Conservation (phyloP, 2,113 vertebrate species). For the Pomatorhinus ruficollis region DNA sequence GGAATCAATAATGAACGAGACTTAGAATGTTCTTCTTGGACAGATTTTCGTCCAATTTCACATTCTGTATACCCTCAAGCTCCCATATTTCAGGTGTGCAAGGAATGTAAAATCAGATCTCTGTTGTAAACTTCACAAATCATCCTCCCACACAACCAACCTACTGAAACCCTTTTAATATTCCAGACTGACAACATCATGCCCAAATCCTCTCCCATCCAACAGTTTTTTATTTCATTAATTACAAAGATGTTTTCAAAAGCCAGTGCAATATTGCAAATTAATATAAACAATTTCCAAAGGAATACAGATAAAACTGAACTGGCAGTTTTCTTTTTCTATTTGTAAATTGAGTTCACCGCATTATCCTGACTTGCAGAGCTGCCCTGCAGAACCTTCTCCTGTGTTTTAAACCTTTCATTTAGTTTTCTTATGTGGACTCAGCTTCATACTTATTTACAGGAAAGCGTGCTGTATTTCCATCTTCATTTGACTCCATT, state of each 20-base stretch:
- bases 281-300: background rate
- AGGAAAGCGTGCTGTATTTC: background rate
- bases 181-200: fast-evolving
- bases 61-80: background rate
- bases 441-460: background rate
- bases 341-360: background rate
- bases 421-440: background rate
- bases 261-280: background rate
- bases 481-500: constrained; percentile 10
- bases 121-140: background rate
- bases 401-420: background rate
- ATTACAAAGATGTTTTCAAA: background rate
- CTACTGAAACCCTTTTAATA: background rate
- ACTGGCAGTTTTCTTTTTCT: background rate
- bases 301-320: background rate
- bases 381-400: background rate
- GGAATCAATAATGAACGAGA: constrained; percentile 18
- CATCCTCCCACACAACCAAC: background rate
- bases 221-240: background rate
- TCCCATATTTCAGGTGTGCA: background rate
- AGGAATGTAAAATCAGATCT: background rate
- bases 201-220: background rate
- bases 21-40: background rate
- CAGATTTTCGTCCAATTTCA: background rate
- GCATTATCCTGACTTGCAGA: background rate